Percentiles rank a stretch among this genome's conserved stretches.
phyloP scores from a whole-genome alignment of 2,888 invertebrate species.

The Lypha dubia region DNA sequence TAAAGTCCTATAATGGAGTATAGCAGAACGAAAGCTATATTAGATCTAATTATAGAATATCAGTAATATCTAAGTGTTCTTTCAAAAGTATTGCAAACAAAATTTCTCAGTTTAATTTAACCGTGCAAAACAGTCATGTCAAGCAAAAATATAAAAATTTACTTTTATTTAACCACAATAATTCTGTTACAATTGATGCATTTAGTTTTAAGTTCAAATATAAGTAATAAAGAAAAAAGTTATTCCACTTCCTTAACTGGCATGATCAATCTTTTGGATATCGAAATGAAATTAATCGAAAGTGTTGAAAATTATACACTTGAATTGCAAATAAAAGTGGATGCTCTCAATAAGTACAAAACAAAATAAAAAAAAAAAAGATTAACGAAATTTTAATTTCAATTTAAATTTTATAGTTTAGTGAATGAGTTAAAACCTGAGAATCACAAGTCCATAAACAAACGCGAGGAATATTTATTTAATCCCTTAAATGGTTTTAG shows the following conservation, averaged over 20 bases:
- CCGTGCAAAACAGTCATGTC: neutral
- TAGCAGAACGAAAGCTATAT: neutral
- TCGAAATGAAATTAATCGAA: conserved; percentile 76
- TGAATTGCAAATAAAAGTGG: conserved; percentile 76
- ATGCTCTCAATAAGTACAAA: conserved; percentile 56
- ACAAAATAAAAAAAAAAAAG: neutral
- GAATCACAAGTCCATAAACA: conserved; percentile 70
- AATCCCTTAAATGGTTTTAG: conserved; percentile 79
- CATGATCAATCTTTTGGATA: conserved; percentile 76
- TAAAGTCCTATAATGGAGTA: neutral
- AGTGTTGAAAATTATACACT: conserved; percentile 76
- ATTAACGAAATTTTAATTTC: neutral
- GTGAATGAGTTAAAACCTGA: conserved; percentile 74
- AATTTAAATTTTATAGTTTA: conserved; percentile 70
- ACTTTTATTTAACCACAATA: neutral
- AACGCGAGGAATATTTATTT: conserved; percentile 76
- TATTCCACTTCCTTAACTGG: conserved; percentile 78
- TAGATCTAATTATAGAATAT: neutral
- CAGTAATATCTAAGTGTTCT: neutral
- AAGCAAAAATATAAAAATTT: neutral
- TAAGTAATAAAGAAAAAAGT: conserved; percentile 74
- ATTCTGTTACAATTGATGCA: neutral
- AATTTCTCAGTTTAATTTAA: neutral
- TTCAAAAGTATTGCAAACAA: neutral
- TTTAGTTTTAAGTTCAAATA: conserved; percentile 23